phyloP scores from a whole-genome alignment of 1,140 invertebrate species.

The Lordiphosa clarofinis region DNA sequence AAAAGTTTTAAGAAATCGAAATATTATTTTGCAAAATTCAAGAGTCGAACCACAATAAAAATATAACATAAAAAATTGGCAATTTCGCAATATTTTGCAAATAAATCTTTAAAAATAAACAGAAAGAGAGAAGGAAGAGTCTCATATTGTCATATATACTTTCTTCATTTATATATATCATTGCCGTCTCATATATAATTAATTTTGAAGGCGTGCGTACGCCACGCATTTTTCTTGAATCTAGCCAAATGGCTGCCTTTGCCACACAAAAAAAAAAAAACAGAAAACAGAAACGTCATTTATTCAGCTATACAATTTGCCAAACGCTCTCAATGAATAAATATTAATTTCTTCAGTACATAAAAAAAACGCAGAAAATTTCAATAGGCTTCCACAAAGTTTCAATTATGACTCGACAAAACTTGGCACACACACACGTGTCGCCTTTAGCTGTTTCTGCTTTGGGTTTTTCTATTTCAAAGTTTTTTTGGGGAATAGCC shows the following conservation, averaged over 20 bases:
- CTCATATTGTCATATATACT: neutral
- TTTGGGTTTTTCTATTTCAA: slow-evolving; percentile 43
- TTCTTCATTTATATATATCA: slow-evolving; percentile 26
- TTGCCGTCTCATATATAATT: slow-evolving; percentile 50
- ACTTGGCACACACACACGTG: slow-evolving; percentile 64
- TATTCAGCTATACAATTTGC: slow-evolving; percentile 34
- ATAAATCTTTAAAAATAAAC: slow-evolving; percentile 24
- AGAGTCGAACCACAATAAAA: slow-evolving; percentile 25
- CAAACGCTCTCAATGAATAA: slow-evolving; percentile 43
- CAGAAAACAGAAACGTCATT: slow-evolving; percentile 28
- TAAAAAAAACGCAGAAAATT: slow-evolving; percentile 19
- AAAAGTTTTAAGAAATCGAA: too few relatives aligned
- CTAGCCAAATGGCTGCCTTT: slow-evolving; percentile 31
- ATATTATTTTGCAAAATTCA: too few relatives aligned
- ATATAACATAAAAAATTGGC: neutral
- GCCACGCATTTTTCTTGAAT: slow-evolving; percentile 50
- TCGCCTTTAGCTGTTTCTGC: slow-evolving; percentile 6
- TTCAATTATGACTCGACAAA: slow-evolving; percentile 71
- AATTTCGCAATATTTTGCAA: too few relatives aligned
- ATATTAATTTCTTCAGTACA: slow-evolving; percentile 37
- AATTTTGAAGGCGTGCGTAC: slow-evolving; percentile 71
- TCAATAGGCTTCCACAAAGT: slow-evolving; percentile 51
- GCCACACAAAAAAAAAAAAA: slow-evolving; percentile 6
- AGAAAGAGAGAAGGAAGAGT: neutral
- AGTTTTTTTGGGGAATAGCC: slow-evolving; percentile 49